A percentile compares a stretch with the other conserved stretches of the same genome.
phyloP scores from a whole-genome alignment of 2,113 vertebrate species.

The Brienomyrus longianalis region DNA sequence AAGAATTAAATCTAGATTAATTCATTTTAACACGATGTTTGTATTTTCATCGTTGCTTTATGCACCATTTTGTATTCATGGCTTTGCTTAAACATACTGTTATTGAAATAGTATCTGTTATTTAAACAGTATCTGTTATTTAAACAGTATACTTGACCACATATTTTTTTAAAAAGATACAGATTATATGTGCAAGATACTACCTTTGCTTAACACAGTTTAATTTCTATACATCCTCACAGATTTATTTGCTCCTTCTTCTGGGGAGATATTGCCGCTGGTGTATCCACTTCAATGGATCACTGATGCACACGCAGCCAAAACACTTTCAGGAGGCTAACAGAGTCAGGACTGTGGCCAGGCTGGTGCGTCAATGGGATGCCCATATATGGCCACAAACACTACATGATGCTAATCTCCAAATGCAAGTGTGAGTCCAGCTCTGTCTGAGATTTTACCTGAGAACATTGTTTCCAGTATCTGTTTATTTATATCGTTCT shows the following conservation, averaged over 20 bases:
- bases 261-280: background rate
- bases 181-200: background rate
- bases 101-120: background rate
- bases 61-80: background rate
- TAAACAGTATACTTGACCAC: background rate
- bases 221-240: background rate
- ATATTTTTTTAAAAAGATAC: background rate
- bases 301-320: background rate
- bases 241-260: background rate
- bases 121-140: background rate
- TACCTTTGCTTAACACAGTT: background rate
- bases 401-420: background rate
- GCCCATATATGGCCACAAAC: background rate
- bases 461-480: background rate
- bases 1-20: background rate
- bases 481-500: background rate
- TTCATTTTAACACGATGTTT: background rate
- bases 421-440: background rate
- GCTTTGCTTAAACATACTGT: background rate
- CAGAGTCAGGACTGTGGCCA: background rate
- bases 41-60: background rate
- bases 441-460: background rate
- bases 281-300: background rate
- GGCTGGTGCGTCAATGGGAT: background rate
- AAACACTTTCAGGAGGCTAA: background rate